Evolutionary conservation across 2,797 vertebrate species (phyloP).

Genomic region (Pangasius larnaudii): DNA sequence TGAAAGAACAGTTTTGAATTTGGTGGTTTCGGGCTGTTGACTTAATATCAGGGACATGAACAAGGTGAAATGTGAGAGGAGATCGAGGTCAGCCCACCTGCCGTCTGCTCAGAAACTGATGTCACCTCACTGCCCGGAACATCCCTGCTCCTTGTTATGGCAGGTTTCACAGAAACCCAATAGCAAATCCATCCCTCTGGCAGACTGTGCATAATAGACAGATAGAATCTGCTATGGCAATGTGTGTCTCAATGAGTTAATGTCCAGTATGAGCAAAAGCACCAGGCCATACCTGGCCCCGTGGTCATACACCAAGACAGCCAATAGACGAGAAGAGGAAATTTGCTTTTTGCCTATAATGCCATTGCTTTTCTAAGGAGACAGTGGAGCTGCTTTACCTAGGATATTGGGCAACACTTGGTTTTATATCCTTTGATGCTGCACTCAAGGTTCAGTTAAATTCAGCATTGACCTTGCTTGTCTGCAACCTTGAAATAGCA

Average conservation of each 20-base stretch:
- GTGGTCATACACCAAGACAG: slow-evolving; percentile 49
- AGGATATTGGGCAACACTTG: background rate
- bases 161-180: slow-evolving; percentile 73
- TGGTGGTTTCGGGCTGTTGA: background rate
- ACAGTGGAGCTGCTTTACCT: background rate
- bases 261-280: slow-evolving; percentile 58
- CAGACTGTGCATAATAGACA: slow-evolving; percentile 68
- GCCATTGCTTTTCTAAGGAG: slow-evolving; percentile 11
- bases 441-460: background rate
- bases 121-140: slow-evolving; percentile 75
- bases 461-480: background rate
- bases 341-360: slow-evolving; percentile 25
- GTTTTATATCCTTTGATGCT: background rate
- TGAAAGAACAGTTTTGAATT: background rate
- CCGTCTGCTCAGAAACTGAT: slow-evolving; percentile 69
- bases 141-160: slow-evolving; percentile 70
- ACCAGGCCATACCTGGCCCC: slow-evolving; percentile 46
- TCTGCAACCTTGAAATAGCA: background rate
- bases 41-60: slow-evolving; percentile 3
- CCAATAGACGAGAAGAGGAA: background rate
- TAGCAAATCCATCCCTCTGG: slow-evolving; percentile 67
- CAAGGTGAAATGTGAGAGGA: slow-evolving; percentile 25
- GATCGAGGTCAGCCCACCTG: slow-evolving; percentile 64
- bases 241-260: slow-evolving; percentile 75
- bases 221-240: slow-evolving; percentile 78